These are phyloP conservation scores for Panthera tigris DNA, from an alignment of 2,113 vertebrate genomes.

Conservation along the genomic window DNA sequence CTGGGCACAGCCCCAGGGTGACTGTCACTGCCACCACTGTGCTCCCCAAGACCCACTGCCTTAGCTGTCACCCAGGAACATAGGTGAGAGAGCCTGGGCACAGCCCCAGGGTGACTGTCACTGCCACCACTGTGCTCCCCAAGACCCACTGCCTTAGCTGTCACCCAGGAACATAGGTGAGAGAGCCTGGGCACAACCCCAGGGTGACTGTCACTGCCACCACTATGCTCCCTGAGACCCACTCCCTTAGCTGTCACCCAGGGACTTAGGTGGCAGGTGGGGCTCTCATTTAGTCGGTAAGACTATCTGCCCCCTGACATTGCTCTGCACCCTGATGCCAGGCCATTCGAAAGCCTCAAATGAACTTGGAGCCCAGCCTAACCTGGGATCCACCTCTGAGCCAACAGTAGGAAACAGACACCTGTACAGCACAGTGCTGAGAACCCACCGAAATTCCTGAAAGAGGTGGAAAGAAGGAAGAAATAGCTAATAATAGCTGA, in stretches of 20 bases:
- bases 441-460: not conserved
- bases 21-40: not conserved
- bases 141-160: not conserved
- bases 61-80: no score
- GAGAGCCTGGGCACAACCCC: accelerated
- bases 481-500: not conserved
- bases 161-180: accelerated
- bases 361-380: not conserved
- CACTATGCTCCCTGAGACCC: not conserved
- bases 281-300: accelerated
- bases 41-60: no score
- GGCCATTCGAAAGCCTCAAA: not conserved
- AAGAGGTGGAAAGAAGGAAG: not conserved
- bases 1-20: no score
- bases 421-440: not conserved
- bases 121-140: not conserved
- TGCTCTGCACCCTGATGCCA: accelerated
- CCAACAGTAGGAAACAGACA: not conserved
- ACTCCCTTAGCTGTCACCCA: not conserved
- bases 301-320: not conserved
- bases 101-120: no score
- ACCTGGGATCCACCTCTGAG: not conserved
- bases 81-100: no score
- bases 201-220: not conserved
- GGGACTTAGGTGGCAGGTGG: not conserved